Conservation (phyloP, 1,140 invertebrate genomes). For the Ips typographus region DNA sequence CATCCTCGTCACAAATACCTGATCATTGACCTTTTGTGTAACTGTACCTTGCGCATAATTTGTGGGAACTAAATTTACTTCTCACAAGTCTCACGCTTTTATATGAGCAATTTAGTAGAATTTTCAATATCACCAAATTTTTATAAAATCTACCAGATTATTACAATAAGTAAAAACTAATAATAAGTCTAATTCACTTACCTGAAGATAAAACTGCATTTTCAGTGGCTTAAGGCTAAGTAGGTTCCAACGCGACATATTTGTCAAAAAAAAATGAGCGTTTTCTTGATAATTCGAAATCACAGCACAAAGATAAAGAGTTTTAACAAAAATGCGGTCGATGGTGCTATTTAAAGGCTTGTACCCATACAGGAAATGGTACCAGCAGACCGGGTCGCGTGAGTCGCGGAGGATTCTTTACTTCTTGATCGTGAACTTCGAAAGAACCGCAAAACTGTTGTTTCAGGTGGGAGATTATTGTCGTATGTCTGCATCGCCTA, state of each 20-base stretch:
- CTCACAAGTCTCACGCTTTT: background rate
- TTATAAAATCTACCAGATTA: no score
- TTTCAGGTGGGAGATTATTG: conserved; percentile 8
- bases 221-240: background rate
- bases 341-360: background rate
- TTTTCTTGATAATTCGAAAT: no score
- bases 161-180: no score
- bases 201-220: background rate
- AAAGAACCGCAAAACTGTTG: conserved; percentile 13
- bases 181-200: background rate
- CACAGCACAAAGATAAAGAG: no score
- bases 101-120: no score
- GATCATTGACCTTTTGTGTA: conserved; percentile 19
- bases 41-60: conserved; percentile 15
- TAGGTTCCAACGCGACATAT: background rate
- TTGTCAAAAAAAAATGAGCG: background rate
- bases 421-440: conserved; percentile 17
- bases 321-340: no score
- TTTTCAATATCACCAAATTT: no score
- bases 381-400: background rate
- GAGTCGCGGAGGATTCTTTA: background rate
- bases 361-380: background rate
- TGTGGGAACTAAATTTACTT: conserved; percentile 3
- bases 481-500: background rate
- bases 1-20: conserved; percentile 7